Conservation (phyloP, 2,113 vertebrate species). For the Pachycephala philippinensis region DNA sequence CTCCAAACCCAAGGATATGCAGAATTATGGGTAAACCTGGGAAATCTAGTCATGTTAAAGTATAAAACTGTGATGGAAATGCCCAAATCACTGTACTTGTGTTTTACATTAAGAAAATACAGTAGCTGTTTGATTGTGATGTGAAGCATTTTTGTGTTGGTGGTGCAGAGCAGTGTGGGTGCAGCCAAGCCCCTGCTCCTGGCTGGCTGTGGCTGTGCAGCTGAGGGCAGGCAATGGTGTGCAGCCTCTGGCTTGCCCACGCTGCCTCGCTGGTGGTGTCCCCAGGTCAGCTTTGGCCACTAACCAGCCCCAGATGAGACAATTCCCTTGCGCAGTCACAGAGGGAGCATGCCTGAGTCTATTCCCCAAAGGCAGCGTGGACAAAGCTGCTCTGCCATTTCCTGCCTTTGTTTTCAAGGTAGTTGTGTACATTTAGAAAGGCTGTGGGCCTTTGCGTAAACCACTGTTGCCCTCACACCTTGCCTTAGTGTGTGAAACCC, state of each 20-base stretch:
- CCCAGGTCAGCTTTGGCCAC: background rate
- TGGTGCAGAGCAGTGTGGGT: background rate
- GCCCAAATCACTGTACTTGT: background rate
- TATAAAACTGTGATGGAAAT: background rate
- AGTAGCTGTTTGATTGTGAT: background rate
- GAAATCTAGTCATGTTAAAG: background rate
- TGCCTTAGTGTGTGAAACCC: background rate
- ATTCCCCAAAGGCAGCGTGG: background rate
- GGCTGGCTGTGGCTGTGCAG: background rate
- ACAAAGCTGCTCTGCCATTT: background rate
- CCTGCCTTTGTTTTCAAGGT: background rate
- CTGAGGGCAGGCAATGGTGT: background rate
- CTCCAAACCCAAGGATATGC: background rate
- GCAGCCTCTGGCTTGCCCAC: background rate
- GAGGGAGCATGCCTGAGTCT: background rate
- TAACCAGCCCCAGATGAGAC: background rate
- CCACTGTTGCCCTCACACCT: background rate
- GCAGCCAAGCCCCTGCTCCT: background rate
- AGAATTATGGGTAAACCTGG: background rate
- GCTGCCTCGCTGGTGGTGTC: background rate
- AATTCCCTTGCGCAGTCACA: rapidly evolving
- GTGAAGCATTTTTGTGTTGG: background rate
- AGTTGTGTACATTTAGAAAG: background rate
- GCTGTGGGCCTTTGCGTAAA: background rate
- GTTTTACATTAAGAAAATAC: background rate